These are phyloP conservation scores for Lepus timidus DNA, from an alignment of 2,113 vertebrate genomes.

Conservation along the genomic window DNA sequence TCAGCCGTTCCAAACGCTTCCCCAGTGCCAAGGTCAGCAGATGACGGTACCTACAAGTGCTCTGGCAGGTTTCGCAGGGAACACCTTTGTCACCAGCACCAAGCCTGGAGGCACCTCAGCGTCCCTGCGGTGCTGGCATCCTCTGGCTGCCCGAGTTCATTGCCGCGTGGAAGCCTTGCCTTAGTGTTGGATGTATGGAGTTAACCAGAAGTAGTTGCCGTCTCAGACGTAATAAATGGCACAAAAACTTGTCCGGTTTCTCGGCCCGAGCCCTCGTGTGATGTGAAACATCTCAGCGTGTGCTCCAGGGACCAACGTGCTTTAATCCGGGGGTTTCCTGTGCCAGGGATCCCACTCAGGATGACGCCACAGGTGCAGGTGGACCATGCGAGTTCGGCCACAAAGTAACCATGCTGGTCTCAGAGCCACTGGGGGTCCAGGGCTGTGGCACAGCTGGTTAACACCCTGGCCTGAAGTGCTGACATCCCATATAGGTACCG, in stretches of 20 bases:
- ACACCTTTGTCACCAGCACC: slow-evolving; percentile 21
- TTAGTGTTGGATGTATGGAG: slow-evolving; percentile 18
- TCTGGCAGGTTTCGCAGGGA: slow-evolving; percentile 34
- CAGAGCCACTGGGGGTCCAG: too few species aligned
- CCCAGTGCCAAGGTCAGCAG: not conserved
- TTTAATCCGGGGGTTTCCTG: not conserved
- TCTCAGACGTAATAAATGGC: not conserved
- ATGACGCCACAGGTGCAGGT: too few species aligned
- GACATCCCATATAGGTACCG: too few species aligned
- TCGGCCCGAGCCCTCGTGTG: slow-evolving; percentile 4
- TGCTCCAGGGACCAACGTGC: not conserved
- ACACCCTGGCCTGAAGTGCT: too few species aligned
- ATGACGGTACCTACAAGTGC: slow-evolving; percentile 44
- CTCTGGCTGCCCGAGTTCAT: slow-evolving; percentile 64
- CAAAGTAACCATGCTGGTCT: too few species aligned
- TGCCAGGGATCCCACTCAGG: too few species aligned
- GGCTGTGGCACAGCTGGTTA: too few species aligned
- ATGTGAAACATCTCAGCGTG: not conserved
- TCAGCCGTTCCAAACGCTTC: not conserved
- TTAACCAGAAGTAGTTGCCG: not conserved
- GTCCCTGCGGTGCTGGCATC: slow-evolving; percentile 76
- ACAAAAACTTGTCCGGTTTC: not conserved
- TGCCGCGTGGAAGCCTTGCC: slow-evolving; percentile 54
- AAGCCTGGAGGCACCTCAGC: not conserved
- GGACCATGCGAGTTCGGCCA: too few species aligned